These are phyloP conservation scores for Stenichneumon culpator DNA, from an alignment of 2,888 invertebrate species.

Conservation along the genomic window DNA sequence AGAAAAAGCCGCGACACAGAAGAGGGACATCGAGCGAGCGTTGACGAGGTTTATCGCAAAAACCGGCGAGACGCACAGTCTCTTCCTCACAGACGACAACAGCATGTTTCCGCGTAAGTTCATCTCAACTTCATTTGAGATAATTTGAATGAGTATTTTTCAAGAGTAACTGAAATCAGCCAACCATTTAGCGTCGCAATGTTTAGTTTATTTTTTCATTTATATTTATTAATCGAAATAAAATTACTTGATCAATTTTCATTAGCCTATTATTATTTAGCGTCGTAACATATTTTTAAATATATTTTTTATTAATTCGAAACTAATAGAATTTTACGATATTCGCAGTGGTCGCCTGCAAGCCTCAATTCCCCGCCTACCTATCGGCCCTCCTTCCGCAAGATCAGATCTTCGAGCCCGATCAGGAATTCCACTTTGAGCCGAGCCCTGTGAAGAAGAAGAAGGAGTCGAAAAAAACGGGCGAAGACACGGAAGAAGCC, in stretches of 20 bases:
- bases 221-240: too few relatives aligned
- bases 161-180: neutral
- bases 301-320: conserved; percentile 58
- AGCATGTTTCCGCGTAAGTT: conserved; percentile 94
- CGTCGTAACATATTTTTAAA: neutral
- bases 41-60: conserved; percentile 97
- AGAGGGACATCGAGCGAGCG: conserved; percentile 96
- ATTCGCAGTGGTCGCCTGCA: conserved; percentile 94
- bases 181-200: conserved; percentile 3
- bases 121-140: neutral
- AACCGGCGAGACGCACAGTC: conserved; percentile 96
- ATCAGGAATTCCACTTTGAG: conserved; percentile 85
- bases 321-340: neutral
- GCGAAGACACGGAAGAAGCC: conserved; percentile 36
- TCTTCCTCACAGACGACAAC: conserved; percentile 96
- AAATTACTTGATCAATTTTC: neutral
- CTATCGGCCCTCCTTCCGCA: conserved; percentile 94
- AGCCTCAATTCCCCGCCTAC: conserved; percentile 94
- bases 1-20: conserved; percentile 97
- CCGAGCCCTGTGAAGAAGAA: conserved; percentile 82
- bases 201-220: neutral
- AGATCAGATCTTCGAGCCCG: conserved; percentile 97
- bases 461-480: conserved; percentile 79
- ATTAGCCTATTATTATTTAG: neutral
- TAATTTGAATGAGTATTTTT: neutral